Base-by-base conservation (phyloP, 2,797 vertebrate species). In the Saxicola maurus region DNA sequence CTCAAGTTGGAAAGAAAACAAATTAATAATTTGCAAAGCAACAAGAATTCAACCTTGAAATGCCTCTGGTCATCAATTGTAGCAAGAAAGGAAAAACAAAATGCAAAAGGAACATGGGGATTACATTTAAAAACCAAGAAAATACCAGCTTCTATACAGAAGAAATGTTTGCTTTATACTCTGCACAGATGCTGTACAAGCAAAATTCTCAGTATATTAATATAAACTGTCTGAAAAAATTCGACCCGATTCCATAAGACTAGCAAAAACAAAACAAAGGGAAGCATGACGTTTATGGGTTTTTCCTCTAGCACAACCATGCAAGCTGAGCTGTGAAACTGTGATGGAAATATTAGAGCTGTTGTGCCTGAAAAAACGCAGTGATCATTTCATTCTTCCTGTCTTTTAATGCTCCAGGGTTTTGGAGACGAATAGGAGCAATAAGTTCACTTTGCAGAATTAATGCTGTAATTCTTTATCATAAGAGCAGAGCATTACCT, bases 401-500 rank as follows among this genome's bases (percentile, higher is more conserved):
- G 97, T 98, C 98, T 98, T 97, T 96, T 97, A 99, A 98, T 98
- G 98, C 99, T 99, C 99, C 98, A 96, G 99, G 98, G 99, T 99
- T 98, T 98, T 98, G 95, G 98, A 98, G 98, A 98, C 97, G 98
- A 98, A 99, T 98, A 97, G 98, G 97, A 98, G 98, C 98, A 99
- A 99, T 99, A 99, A 99, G 98, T 99, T 98, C 98, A 99, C 98
- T 98, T 99, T 98, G 98, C 98, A 98, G 98, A 99, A 99, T 99
- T 99, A 99, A 99, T 99, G 98, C 97, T 98, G 98, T 99, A 99
- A 99, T 99, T 99, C 98, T 99, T 99, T 99, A 99, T 99, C 98
- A 97, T 98, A 98, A 98, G 97, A 98, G 97, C 96, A 64, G 96
- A 97, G 97, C 98, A 98, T 98, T 99, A 99, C 98, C 99, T 99